A percentile compares a stretch with the other conserved stretches of the same genome.
Evolutionary conservation across 1,140 invertebrate species (phyloP).

Genomic region (Drosophila hydei): DNA sequence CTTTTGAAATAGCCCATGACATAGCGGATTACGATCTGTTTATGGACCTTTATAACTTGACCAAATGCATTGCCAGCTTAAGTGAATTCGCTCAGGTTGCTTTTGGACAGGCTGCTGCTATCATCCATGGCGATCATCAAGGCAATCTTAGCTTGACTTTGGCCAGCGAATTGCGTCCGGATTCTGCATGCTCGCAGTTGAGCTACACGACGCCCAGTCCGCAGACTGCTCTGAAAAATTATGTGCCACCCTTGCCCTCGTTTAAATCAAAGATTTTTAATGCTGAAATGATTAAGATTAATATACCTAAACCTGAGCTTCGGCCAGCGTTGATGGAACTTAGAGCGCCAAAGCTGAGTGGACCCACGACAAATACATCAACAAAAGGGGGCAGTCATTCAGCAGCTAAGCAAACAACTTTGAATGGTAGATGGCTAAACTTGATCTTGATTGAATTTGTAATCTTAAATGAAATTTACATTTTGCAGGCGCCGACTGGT

Average conservation of each 20-base stretch:
- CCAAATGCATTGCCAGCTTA: slow-evolving; percentile 87
- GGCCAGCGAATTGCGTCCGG: slow-evolving; percentile 84
- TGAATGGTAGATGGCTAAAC: slow-evolving; percentile 41
- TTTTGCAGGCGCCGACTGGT: slow-evolving; percentile 59
- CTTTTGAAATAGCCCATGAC: slow-evolving; percentile 93
- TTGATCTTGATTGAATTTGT: too few species aligned
- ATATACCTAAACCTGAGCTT: slow-evolving; percentile 81
- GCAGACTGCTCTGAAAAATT: slow-evolving; percentile 80
- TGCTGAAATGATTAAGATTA: slow-evolving; percentile 82
- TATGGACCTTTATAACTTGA: slow-evolving; percentile 93
- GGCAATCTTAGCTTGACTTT: slow-evolving; percentile 85
- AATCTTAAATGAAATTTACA: not conserved
- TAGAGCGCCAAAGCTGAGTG: slow-evolving; percentile 31
- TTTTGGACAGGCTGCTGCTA: slow-evolving; percentile 89
- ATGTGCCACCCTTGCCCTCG: slow-evolving; percentile 81
- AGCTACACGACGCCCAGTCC: slow-evolving; percentile 85
- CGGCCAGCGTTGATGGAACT: slow-evolving; percentile 66
- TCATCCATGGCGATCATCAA: slow-evolving; percentile 84
- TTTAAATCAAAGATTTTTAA: slow-evolving; percentile 80
- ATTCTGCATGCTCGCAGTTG: slow-evolving; percentile 82
- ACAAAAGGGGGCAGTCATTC: slow-evolving; percentile 50
- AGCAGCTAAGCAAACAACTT: slow-evolving; percentile 1
- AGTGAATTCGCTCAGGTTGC: slow-evolving; percentile 90
- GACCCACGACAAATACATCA: slow-evolving; percentile 31
- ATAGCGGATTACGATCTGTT: slow-evolving; percentile 92